These are phyloP conservation scores for Charadrius vociferus DNA, from an alignment of 2,113 vertebrate species.

Conservation along the genomic window DNA sequence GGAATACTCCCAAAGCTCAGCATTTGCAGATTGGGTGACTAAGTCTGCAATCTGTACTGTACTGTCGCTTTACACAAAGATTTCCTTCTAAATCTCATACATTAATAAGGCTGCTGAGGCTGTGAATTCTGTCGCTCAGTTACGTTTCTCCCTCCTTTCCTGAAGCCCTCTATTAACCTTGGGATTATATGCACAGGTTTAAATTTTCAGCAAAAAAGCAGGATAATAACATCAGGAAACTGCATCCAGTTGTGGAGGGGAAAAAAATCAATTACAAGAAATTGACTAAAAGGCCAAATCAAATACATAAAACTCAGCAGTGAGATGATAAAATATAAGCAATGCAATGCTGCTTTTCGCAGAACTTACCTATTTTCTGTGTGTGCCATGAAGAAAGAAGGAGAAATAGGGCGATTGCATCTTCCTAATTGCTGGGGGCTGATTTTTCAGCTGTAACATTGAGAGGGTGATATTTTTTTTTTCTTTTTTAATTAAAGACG, in stretches of 20 bases:
- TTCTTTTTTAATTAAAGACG: neutral
- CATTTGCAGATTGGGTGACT: neutral
- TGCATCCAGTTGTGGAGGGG: neutral
- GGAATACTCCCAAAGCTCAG: neutral
- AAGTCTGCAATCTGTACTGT: neutral
- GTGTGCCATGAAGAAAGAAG: neutral
- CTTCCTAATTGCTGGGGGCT: neutral
- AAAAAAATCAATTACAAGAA: neutral
- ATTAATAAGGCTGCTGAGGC: neutral
- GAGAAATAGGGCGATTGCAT: neutral
- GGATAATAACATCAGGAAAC: neutral
- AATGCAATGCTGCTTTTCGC: neutral
- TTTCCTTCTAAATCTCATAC: neutral
- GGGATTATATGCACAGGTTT: neutral
- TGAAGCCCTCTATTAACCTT: neutral
- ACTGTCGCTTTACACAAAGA: neutral
- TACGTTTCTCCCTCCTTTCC: neutral
- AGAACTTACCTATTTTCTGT: neutral
- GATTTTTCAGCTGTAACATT: neutral
- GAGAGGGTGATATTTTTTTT: neutral
- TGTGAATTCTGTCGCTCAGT: neutral
- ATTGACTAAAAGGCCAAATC: neutral
- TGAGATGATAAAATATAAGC: neutral
- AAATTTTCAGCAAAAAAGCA: constrained; percentile 18
- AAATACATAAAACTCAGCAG: neutral